phyloP scores from a whole-genome alignment of 1,140 invertebrate species.

The Magallana ariakensis region DNA sequence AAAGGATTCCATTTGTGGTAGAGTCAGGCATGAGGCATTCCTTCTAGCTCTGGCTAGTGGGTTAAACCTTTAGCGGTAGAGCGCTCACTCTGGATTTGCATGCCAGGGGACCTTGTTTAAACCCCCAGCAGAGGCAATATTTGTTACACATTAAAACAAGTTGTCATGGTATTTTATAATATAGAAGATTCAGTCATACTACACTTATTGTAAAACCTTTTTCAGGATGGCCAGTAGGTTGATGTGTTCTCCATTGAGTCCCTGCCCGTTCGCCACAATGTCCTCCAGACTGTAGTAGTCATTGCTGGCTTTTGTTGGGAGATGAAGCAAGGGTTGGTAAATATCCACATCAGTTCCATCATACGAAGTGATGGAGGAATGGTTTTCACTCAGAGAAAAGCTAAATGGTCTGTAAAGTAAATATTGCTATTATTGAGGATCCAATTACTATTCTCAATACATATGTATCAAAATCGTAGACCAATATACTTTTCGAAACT shows the following conservation, averaged over 20 bases:
- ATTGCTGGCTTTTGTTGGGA: conserved; percentile 73
- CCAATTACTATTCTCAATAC: too few species aligned
- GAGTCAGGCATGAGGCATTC: too few species aligned
- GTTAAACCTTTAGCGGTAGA: too few species aligned
- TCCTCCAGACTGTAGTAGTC: conserved; percentile 77
- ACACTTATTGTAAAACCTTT: conserved; percentile 59
- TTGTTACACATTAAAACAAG: too few species aligned
- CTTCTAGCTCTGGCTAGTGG: too few species aligned
- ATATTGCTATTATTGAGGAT: neutral
- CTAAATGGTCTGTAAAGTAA: conserved; percentile 68
- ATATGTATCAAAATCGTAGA: too few species aligned
- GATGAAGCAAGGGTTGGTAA: conserved; percentile 51
- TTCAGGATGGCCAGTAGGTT: conserved; percentile 73
- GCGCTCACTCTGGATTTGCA: too few species aligned
- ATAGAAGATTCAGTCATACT: too few species aligned
- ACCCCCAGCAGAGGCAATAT: too few species aligned
- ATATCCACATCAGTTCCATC: conserved; percentile 60
- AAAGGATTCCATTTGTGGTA: neutral
- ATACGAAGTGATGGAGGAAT: conserved; percentile 68
- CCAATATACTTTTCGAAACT: too few species aligned
- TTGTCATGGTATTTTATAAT: too few species aligned
- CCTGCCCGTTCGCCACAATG: conserved; percentile 73
- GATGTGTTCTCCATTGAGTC: conserved; percentile 72
- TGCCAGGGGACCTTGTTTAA: too few species aligned
- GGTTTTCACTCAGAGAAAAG: conserved; percentile 74